A percentile compares a stretch with the other conserved stretches of the same genome.
Conservation (phyloP, 1,140 invertebrate genomes). For the Cyclina sinensis region DNA sequence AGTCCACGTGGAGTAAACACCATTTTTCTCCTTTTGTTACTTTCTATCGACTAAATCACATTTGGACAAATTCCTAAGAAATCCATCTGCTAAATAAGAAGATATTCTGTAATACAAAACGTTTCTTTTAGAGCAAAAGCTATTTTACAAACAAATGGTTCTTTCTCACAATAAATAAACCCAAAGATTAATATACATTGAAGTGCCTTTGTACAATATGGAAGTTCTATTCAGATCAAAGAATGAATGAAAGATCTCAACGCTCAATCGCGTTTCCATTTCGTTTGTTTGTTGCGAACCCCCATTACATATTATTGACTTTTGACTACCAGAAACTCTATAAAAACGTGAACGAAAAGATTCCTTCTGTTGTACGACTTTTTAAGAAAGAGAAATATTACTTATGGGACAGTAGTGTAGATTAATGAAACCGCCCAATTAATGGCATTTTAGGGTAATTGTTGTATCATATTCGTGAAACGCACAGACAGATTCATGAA, state of each 20-base stretch:
- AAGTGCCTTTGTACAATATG: neutral
- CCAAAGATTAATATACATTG: neutral
- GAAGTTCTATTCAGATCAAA: neutral
- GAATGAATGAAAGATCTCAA: neutral
- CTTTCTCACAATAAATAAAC: too few species aligned
- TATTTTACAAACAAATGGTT: too few species aligned
- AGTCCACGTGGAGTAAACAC: constrained; percentile 54
- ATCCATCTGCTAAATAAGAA: neutral
- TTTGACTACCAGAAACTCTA: constrained; percentile 24
- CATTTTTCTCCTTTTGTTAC: constrained; percentile 10
- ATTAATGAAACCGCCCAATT: constrained; percentile 10
- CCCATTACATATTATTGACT: constrained; percentile 30
- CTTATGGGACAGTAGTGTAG: neutral
- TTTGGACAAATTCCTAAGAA: neutral
- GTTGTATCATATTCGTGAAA: too few species aligned
- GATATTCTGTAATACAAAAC: too few species aligned
- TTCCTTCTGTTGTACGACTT: neutral
- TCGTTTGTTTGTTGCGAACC: neutral
- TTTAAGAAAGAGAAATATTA: neutral
- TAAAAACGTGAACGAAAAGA: constrained; percentile 8
- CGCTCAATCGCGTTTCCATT: neutral
- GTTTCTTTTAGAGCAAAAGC: too few species aligned
- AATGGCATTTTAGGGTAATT: constrained; percentile 15
- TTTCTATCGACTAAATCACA: neutral
- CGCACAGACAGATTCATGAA: too few species aligned